A percentile compares a stretch with the other conserved stretches of the same genome.
Conservation (phyloP, 1,140 invertebrate species). For the Achatina immaculata region DNA sequence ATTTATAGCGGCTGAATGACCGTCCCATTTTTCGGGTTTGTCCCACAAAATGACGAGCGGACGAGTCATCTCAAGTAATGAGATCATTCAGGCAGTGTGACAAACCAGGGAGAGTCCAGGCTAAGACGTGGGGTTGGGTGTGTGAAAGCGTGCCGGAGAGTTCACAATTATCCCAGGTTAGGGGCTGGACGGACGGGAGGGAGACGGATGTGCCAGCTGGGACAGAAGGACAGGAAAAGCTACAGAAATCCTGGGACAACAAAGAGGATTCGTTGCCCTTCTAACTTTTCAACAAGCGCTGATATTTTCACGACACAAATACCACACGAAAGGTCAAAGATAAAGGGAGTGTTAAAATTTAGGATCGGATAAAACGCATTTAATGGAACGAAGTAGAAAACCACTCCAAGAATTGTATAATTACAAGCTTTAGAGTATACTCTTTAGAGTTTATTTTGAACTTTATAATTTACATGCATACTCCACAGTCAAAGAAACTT, state of each 20-base stretch:
- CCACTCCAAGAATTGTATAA: no score
- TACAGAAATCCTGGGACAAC: not conserved
- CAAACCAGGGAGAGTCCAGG: not conserved
- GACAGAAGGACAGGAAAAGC: not conserved
- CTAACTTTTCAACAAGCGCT: no score
- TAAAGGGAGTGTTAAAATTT: no score
- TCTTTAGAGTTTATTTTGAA: no score
- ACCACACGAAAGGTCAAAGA: no score
- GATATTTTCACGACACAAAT: no score
- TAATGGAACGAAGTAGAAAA: no score
- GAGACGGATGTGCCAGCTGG: not conserved
- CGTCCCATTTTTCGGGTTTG: slow-evolving; percentile 6
- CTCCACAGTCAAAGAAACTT: no score
- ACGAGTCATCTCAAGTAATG: slow-evolving; percentile 4
- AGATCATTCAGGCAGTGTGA: not conserved
- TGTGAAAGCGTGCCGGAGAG: not conserved
- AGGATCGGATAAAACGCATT: no score
- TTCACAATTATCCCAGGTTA: not conserved
- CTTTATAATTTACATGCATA: no score
- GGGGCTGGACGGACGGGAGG: not conserved
- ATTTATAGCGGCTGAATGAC: not conserved
- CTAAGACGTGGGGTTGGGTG: not conserved
- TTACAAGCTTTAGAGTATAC: no score
- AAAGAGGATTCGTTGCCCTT: no score
- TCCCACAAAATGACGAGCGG: slow-evolving; percentile 13